phyloP scores from a whole-genome alignment of 2,888 invertebrate species.

The Morpho achilles region DNA sequence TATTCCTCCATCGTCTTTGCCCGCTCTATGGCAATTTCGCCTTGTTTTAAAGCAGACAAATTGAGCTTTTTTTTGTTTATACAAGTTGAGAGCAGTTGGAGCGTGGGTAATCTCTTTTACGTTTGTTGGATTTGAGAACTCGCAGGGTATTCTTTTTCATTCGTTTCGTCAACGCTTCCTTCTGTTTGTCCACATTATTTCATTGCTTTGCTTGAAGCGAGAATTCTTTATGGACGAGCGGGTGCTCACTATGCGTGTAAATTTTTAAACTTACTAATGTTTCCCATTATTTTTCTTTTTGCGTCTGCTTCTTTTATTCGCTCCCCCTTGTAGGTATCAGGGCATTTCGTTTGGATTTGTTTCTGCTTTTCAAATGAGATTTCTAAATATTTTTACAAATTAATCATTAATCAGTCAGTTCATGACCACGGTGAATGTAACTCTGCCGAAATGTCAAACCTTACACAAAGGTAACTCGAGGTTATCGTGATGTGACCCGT shows the following conservation, averaged over 20 bases:
- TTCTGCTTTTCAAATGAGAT: neutral
- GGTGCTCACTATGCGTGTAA: conserved; percentile 64
- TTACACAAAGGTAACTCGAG: too few relatives aligned
- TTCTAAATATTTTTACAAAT: too few relatives aligned
- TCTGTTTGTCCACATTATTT: conserved; percentile 60
- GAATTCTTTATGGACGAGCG: conserved; percentile 57
- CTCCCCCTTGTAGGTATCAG: conserved; percentile 45
- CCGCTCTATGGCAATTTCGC: conserved; percentile 63
- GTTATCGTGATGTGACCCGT: too few relatives aligned
- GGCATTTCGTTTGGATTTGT: conserved; percentile 27
- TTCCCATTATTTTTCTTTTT: conserved; percentile 42
- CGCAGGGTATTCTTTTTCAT: conserved; percentile 57
- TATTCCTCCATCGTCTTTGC: conserved; percentile 69
- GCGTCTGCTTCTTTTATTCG: conserved; percentile 43
- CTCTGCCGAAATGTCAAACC: too few relatives aligned
- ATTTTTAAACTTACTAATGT: conserved; percentile 60
- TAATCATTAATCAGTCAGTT: too few relatives aligned
- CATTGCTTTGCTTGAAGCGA: conserved; percentile 35
- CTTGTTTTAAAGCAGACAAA: conserved; percentile 68
- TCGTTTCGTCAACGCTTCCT: conserved; percentile 60
- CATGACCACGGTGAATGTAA: too few relatives aligned
- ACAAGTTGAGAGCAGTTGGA: conserved; percentile 73
- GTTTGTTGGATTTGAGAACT: conserved; percentile 70
- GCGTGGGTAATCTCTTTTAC: conserved; percentile 75
- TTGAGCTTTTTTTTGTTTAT: conserved; percentile 75